These are phyloP conservation scores for Lamellibrachia columna DNA, from an alignment of 2,888 invertebrate species.

Conservation along the genomic window DNA sequence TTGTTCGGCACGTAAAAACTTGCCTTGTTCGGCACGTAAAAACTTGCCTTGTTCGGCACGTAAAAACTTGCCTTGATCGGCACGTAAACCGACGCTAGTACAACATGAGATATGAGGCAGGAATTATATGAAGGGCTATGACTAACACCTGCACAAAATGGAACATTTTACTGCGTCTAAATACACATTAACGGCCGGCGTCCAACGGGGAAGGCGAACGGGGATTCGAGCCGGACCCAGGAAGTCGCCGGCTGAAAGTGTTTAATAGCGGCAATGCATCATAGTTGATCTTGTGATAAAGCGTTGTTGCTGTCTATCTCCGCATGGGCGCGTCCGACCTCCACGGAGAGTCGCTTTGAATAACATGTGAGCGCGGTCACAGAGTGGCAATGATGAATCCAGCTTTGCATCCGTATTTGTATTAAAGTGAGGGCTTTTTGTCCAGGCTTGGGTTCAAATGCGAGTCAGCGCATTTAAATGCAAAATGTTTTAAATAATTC, in stretches of 20 bases:
- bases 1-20: neutral
- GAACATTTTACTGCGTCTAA: neutral
- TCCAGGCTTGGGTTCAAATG: too few species aligned
- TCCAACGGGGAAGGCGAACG: neutral
- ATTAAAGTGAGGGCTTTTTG: neutral
- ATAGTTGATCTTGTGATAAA: neutral
- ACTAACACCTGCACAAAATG: neutral
- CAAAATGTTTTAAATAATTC: too few species aligned
- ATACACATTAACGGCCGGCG: neutral
- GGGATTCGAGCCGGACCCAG: neutral
- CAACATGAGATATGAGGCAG: neutral
- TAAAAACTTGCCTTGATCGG: neutral
- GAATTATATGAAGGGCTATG: neutral
- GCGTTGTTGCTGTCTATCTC: neutral
- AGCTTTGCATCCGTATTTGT: neutral
- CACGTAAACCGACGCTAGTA: too few species aligned
- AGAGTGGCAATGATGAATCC: neutral
- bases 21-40: too few species aligned
- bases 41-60: neutral
- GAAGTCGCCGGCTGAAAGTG: neutral
- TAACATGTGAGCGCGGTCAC: neutral
- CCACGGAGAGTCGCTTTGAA: neutral
- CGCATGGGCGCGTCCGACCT: neutral
- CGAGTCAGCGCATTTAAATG: too few species aligned
- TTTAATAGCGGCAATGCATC: conserved; percentile 6